Evolutionary conservation across 2,113 vertebrate species (phyloP), one percentile per base, ranked within the genome.

Genomic region (Eleginops maclovinus): DNA sequence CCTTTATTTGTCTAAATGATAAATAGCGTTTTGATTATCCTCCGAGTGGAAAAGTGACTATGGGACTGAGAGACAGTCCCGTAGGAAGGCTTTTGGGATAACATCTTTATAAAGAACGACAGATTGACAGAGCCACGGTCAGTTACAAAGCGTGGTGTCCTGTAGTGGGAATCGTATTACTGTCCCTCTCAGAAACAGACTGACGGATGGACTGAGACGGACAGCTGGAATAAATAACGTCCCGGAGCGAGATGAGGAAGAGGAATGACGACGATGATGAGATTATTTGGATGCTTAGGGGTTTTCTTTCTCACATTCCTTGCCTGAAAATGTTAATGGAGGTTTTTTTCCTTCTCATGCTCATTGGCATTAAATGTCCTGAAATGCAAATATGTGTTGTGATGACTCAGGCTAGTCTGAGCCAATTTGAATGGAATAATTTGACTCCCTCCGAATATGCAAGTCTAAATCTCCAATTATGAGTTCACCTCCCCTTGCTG

Each of bases 161-260:
- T 55, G 9, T 63, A 4, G 44, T 62, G 5, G 80, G 77, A 84
- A 68, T 88, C 76, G 46, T 60, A 75, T 85, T 65, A 67, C 26
- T 69, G 66, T 86, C 75, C 67, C 64, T 77, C 49, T 74, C 61
- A 82, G 83, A 86, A 51, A 84, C 63, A 81, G 65, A 86, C 77
- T 87, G 91, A 89, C 79, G 65, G 85, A 89, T 85, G 65, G 59
- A 84, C 80, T 62, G 28, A 74, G 85, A 86, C 62, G 72, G 47
- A 75, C 72, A 47, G 21, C 1, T 54, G 86, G 72, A 82, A 78
- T 44, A 80, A 77, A 81, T 41, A 31, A 58, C 84, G 67, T 89
- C 83, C 89, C 81, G 50, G 70, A 31, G 87, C 79, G 21, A 81
- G 67, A 87, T 63, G 69, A 47, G 51, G 75, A 65, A 67, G 40